Percentiles rank a stretch among this genome's conserved stretches.
Conservation (phyloP, 2,888 invertebrate species). For the Galeopsomyia nigrocyanea region DNA sequence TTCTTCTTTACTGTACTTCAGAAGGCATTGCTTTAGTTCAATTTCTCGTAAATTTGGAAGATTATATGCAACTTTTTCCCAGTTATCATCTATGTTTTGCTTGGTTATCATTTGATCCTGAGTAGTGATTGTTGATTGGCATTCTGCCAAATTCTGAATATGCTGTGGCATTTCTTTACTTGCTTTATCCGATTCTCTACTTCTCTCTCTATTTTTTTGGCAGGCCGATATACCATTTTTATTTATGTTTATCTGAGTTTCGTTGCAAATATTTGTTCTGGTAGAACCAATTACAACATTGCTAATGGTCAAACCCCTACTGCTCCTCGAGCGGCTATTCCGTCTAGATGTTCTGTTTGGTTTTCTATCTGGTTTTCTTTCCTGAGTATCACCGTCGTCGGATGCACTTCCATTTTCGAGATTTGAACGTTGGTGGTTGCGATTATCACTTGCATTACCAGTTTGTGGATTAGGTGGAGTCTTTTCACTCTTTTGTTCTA, state of each 20-base stretch:
- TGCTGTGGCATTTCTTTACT: slow-evolving; percentile 54
- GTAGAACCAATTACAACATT: no score
- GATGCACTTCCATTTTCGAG: no score
- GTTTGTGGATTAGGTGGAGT: no score
- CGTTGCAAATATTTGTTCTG: no score
- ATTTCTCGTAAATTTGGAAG: slow-evolving; percentile 73
- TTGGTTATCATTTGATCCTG: slow-evolving; percentile 73
- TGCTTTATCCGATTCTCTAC: background rate
- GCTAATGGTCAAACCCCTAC: no score
- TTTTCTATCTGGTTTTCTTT: background rate
- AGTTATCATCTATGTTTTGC: slow-evolving; percentile 74
- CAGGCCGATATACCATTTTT: slow-evolving; percentile 12
- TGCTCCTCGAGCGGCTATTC: no score
- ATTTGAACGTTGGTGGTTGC: no score
- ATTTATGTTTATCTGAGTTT: background rate
- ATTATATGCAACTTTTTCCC: slow-evolving; percentile 73
- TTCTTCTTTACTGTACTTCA: slow-evolving; percentile 70
- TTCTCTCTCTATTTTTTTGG: no score
- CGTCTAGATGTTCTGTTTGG: no score
- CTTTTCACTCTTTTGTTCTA: no score
- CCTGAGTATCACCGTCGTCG: background rate
- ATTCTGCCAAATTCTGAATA: slow-evolving; percentile 54
- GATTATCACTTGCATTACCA: no score
- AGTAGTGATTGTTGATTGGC: slow-evolving; percentile 64
- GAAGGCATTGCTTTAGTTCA: slow-evolving; percentile 74